Percentiles rank a stretch among this genome's conserved stretches.
phyloP scores from a whole-genome alignment of 2,113 vertebrate genomes.

The Pipra filicauda region DNA sequence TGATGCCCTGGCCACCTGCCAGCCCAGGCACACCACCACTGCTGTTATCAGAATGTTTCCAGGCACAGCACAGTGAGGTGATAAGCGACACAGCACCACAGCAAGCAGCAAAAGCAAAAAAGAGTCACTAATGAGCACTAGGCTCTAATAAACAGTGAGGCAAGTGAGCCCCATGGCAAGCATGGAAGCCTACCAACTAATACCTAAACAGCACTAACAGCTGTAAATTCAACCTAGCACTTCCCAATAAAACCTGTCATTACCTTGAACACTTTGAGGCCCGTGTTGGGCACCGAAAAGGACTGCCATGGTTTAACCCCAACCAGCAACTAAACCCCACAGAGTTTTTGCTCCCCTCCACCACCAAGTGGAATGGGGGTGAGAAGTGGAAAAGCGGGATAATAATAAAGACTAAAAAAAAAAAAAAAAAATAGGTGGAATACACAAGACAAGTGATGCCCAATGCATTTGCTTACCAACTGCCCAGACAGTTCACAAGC shows the following conservation, averaged over 20 bases:
- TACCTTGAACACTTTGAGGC: neutral
- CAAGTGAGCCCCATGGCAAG: neutral
- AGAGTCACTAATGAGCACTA: fast-evolving
- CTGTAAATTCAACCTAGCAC: neutral
- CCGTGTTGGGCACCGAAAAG: neutral
- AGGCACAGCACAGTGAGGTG: neutral
- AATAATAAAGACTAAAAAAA: neutral
- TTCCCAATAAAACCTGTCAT: neutral
- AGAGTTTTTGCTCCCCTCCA: neutral
- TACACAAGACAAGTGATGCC: neutral
- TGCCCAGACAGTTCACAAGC: neutral
- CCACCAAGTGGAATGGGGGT: too few species aligned
- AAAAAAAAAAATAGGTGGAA: neutral
- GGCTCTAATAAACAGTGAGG: neutral
- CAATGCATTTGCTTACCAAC: neutral
- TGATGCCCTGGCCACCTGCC: neutral
- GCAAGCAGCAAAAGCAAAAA: neutral
- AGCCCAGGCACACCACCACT: neutral
- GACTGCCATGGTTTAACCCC: fast-evolving
- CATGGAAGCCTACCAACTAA: neutral
- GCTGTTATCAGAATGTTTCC: neutral
- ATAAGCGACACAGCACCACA: neutral
- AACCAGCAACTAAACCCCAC: neutral
- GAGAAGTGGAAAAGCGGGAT: neutral
- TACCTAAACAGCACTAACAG: neutral